phyloP scores from a whole-genome alignment of 2,113 vertebrate species.

The Abramis brama region DNA sequence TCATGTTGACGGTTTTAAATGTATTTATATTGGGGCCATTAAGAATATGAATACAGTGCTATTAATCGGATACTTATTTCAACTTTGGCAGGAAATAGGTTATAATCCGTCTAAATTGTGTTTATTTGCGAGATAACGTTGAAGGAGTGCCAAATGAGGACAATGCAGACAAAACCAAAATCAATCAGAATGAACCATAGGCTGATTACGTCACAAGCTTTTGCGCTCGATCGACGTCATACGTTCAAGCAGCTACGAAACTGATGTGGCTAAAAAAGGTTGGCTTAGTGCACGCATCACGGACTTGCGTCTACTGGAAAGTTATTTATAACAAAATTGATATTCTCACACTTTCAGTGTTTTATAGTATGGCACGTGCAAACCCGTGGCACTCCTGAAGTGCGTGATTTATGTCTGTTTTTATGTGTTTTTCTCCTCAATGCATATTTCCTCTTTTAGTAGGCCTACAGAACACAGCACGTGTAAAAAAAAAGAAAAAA shows the following conservation, averaged over 20 bases:
- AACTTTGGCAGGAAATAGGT: not conserved
- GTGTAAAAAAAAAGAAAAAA: not conserved
- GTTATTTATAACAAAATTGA: not conserved
- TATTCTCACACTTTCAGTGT: too few relatives aligned
- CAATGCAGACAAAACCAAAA: not conserved
- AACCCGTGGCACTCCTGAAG: not conserved
- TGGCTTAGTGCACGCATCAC: not conserved
- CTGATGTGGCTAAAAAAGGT: not conserved
- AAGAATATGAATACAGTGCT: not conserved
- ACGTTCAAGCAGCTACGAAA: not conserved
- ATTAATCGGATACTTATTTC: not conserved
- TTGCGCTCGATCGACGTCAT: not conserved
- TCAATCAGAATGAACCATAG: not conserved
- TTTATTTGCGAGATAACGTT: not conserved
- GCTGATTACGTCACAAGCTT: constrained; percentile 9
- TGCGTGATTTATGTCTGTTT: not conserved
- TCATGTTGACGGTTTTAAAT: not conserved
- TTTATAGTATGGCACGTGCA: not conserved
- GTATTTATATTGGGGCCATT: not conserved
- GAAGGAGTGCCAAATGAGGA: not conserved
- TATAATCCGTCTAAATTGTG: not conserved
- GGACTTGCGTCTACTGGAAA: not conserved
- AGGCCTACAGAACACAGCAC: not conserved
- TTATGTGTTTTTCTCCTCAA: not conserved
- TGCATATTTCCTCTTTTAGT: not conserved